Evolutionary conservation across 2,113 vertebrate species (phyloP), one percentile per base, ranked within the genome.

Genomic region (Glaucomys volans): DNA sequence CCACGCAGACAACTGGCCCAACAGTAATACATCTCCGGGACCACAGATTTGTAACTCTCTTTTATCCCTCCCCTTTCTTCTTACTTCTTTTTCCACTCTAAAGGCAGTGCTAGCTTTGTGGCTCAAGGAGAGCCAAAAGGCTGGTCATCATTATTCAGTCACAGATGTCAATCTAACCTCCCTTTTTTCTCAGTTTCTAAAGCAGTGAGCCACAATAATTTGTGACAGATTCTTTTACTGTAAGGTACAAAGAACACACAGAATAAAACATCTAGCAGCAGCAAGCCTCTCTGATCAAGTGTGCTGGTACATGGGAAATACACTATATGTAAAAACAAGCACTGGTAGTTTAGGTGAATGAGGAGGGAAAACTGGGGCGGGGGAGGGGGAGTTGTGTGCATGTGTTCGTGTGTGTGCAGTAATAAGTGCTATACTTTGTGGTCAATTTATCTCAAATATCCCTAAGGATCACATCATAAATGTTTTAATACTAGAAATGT

Each of bases 51-150:
- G 98, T 99, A 98, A 98, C 98, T 98, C 98, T 98, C 99, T 99
- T 99, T 99, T 98, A 98, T 99, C 98, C 98, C 98, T 98, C 98
- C 98, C 98, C 98, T 99, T 99, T 99, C 98, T 99, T 99, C 99
- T 99, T 98, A 98, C 98, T 97, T 98, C 98, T 99, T 99, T 99
- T 98, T 99, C 99, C 98, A 98, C 98, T 99, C 99, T 98, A 98
- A 99, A 98, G 98, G 98, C 98, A 99, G 98, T 98, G 98, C 98
- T 98, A 98, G 99, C 99, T 99, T 99, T 99, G 98, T 99, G 99
- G 99, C 99, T 99, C 99, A 99, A 99, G 99, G 99, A 99, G 99
- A 99, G 98, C 99, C 99, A 98, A 99, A 99, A 99, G 98, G 99
- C 98, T 98, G 98, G 98, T 99, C 98, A 99, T 99, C 99, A 99